Conservation (phyloP, 2,797 vertebrate species). For the Coccyzus lansbergi region DNA sequence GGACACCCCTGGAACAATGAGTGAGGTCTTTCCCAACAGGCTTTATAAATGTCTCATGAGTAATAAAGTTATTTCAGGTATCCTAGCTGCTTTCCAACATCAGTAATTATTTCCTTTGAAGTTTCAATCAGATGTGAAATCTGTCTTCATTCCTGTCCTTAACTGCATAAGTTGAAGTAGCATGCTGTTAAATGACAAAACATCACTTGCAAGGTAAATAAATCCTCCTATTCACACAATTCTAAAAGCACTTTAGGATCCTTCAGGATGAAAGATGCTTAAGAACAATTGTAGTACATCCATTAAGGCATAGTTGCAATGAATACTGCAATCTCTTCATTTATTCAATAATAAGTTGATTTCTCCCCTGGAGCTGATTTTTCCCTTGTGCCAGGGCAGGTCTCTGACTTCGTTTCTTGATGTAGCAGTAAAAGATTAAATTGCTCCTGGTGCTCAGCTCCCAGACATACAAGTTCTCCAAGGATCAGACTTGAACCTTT, state of each 20-base stretch:
- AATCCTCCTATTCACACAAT: slow-evolving; percentile 2
- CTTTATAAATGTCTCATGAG: neutral
- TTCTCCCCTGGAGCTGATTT: slow-evolving; percentile 17
- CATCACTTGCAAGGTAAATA: neutral
- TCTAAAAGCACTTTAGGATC: neutral
- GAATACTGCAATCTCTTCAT: slow-evolving; percentile 7
- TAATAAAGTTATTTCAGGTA: neutral
- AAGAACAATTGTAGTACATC: neutral
- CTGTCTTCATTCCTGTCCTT: slow-evolving; percentile 1
- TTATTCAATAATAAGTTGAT: slow-evolving; percentile 44
- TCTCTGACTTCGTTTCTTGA: neutral
- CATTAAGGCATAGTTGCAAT: neutral
- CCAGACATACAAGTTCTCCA: neutral
- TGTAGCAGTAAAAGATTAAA: neutral
- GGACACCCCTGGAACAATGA: neutral
- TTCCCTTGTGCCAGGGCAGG: neutral
- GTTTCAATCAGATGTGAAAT: neutral
- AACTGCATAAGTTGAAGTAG: neutral
- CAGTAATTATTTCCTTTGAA: neutral
- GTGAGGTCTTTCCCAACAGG: neutral
- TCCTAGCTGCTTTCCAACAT: neutral
- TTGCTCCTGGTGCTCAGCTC: neutral
- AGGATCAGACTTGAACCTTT: neutral
- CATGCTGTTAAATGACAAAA: neutral
- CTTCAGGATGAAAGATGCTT: neutral